Percentiles rank a stretch among this genome's conserved stretches.
Evolutionary conservation across 2,113 vertebrate genomes (phyloP).

Genomic region (Daphoenositta chrysoptera): DNA sequence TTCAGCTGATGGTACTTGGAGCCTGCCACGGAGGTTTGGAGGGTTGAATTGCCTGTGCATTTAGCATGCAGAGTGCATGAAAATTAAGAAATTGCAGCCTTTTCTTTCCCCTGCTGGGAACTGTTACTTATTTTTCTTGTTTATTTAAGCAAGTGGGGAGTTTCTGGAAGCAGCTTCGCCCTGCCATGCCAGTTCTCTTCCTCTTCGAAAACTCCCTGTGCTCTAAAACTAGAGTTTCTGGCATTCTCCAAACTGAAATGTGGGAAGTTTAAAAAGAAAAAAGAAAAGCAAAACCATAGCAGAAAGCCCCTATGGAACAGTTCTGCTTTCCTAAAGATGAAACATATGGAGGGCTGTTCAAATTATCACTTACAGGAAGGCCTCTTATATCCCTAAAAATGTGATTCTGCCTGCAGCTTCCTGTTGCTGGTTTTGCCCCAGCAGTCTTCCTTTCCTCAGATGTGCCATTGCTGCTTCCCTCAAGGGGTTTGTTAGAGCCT

Average conservation of each 20-base stretch:
- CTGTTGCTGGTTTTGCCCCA: not conserved
- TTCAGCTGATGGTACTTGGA: not conserved
- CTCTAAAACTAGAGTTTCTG: not conserved
- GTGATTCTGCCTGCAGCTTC: not conserved
- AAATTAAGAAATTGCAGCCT: not conserved
- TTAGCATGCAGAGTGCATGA: not conserved
- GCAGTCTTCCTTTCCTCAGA: not conserved
- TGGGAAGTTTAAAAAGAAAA: not conserved
- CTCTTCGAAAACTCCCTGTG: not conserved
- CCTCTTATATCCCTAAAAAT: not conserved
- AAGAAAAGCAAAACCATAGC: not conserved
- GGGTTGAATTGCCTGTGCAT: not conserved
- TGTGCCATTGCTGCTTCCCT: not conserved
- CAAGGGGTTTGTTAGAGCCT: not conserved
- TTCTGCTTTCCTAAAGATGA: constrained; percentile 4
- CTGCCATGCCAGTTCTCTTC: not conserved
- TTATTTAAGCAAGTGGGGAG: not conserved
- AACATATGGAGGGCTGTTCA: not conserved
- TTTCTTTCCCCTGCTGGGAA: not conserved
- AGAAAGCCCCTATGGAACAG: not conserved
- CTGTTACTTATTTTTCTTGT: not conserved
- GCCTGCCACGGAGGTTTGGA: not conserved
- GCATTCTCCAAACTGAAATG: not conserved
- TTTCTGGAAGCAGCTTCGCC: not conserved
- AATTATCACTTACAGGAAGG: not conserved